A percentile compares a stretch with the other conserved stretches of the same genome.
These are phyloP conservation scores for Drosophila seclusa DNA, from an alignment of 2,888 invertebrate species.

Conservation along the genomic window DNA sequence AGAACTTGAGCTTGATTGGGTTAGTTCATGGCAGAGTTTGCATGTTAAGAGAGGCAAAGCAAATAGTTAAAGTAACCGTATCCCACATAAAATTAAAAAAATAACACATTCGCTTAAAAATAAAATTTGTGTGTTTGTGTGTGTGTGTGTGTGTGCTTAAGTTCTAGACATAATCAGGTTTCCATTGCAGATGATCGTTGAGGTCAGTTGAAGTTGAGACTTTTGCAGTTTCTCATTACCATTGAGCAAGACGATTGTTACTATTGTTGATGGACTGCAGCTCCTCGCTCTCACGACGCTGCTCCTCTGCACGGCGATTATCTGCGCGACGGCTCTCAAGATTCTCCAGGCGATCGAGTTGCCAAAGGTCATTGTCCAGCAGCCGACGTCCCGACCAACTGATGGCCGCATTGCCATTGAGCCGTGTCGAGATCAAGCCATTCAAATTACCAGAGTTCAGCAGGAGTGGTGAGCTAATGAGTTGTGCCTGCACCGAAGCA, in stretches of 20 bases:
- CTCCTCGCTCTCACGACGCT: constrained; percentile 47
- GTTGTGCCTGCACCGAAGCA: constrained; percentile 82
- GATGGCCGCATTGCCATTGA: constrained; percentile 59
- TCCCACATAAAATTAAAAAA: constrained; percentile 39
- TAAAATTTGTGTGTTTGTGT: constrained; percentile 13
- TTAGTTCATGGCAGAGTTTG: constrained; percentile 49
- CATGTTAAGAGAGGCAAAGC: constrained; percentile 25
- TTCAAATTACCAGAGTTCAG: constrained; percentile 70
- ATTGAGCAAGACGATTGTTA: constrained; percentile 52
- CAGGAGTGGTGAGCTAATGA: constrained; percentile 81
- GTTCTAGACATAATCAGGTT: constrained; percentile 54
- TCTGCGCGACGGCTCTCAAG: constrained; percentile 32
- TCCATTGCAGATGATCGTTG: constrained; percentile 45
- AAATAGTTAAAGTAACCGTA: constrained; percentile 40
- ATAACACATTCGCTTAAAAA: constrained; percentile 54
- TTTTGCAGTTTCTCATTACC: constrained; percentile 41
- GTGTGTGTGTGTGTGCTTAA: constrained; percentile 27
- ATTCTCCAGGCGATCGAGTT: constrained; percentile 65
- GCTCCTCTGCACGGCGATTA: constrained; percentile 23
- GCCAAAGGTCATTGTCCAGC: constrained; percentile 66
- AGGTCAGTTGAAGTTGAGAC: constrained; percentile 54
- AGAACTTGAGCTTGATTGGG: constrained; percentile 48
- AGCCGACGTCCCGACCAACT: constrained; percentile 62
- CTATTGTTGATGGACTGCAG: constrained; percentile 42
- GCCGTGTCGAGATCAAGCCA: constrained; percentile 59